Conservation (phyloP, 2,113 vertebrate species). For the Callorhinus ursinus region DNA sequence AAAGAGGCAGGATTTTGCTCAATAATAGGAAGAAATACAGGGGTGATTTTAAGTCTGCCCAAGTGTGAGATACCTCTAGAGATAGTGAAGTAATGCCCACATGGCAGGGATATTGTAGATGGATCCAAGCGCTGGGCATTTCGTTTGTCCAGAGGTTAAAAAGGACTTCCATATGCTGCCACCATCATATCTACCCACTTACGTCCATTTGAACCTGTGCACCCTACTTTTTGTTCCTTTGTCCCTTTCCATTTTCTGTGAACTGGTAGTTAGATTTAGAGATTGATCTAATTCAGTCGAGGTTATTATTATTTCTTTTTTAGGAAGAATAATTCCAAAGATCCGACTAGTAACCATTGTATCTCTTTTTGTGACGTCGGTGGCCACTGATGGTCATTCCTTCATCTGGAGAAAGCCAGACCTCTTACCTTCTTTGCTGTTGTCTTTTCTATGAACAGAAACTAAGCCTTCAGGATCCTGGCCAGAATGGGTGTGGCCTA, state of each 20-base stretch:
- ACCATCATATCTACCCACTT: too few species aligned
- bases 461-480: background rate
- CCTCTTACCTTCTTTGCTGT: background rate
- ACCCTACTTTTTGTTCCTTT: background rate
- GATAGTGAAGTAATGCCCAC: too few species aligned
- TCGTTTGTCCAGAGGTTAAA: background rate
- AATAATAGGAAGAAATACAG: background rate
- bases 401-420: background rate
- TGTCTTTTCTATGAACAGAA: background rate
- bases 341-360: background rate
- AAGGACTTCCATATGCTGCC: background rate
- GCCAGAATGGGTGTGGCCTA: background rate
- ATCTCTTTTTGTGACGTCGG: background rate
- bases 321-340: background rate
- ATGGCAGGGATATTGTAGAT: fast-evolving
- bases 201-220: background rate
- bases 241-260: background rate
- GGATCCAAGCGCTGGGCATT: background rate
- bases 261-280: background rate
- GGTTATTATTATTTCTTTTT: background rate
- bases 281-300: background rate
- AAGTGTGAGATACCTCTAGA: background rate
- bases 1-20: background rate
- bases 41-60: background rate
- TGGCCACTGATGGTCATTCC: background rate